These are phyloP conservation scores for Tricholauxania praeusta DNA, from an alignment of 2,888 invertebrate species.

Conservation along the genomic window DNA sequence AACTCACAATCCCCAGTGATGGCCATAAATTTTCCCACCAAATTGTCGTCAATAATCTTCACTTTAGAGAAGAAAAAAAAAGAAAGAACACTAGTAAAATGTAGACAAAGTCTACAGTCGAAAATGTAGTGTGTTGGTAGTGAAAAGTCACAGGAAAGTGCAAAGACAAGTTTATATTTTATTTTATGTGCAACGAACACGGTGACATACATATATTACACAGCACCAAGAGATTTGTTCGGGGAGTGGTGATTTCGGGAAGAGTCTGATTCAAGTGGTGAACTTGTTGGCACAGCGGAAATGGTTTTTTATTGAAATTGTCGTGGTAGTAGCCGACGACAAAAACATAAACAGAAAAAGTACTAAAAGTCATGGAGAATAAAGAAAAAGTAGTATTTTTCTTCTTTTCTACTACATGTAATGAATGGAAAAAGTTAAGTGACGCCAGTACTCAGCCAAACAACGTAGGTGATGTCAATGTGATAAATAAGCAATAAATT, in stretches of 20 bases:
- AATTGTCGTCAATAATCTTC: constrained; percentile 61
- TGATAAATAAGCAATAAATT: constrained; percentile 38
- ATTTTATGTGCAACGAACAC: constrained; percentile 25
- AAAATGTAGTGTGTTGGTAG: too few species aligned
- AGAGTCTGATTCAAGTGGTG: constrained; percentile 5
- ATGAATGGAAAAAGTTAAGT: constrained; percentile 33
- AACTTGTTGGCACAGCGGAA: background rate
- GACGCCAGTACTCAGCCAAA: constrained; percentile 18
- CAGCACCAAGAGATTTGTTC: background rate
- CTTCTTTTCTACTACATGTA: too few species aligned
- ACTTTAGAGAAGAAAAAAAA: constrained; percentile 27
- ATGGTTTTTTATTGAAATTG: constrained; percentile 33
- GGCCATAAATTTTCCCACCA: constrained; percentile 59
- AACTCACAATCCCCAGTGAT: background rate
- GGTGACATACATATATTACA: constrained; percentile 28
- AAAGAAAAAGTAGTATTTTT: too few species aligned
- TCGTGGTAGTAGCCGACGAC: constrained; percentile 19
- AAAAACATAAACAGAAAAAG: too few species aligned
- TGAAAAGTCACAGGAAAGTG: too few species aligned
- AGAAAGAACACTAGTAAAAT: background rate
- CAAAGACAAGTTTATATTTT: constrained; percentile 23
- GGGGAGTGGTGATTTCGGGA: background rate
- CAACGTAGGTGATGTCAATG: constrained; percentile 34
- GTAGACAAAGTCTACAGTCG: too few species aligned
- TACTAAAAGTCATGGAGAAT: too few species aligned